Conservation (phyloP, 2,113 vertebrate genomes). For the Taxidea taxus region DNA sequence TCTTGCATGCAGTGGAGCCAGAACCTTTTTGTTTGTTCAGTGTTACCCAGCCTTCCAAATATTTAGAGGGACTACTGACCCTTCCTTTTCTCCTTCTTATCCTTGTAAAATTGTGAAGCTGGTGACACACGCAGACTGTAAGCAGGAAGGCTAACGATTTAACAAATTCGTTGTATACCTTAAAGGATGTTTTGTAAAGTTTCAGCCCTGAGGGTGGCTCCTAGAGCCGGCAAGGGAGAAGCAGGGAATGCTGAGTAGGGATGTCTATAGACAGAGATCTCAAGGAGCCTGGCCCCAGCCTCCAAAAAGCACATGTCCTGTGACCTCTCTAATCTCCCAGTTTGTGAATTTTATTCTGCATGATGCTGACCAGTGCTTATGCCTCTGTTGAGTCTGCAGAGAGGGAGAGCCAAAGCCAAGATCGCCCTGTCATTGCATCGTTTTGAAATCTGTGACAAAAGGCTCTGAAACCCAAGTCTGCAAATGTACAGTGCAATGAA, state of each 20-base stretch:
- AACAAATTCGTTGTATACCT: neutral
- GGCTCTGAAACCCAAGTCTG: neutral
- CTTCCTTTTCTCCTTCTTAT: neutral
- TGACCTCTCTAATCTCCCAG: neutral
- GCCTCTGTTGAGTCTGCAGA: neutral
- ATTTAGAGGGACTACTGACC: neutral
- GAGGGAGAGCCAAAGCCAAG: neutral
- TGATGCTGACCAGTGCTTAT: neutral
- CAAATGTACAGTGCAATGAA: neutral
- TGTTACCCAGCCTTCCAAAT: neutral
- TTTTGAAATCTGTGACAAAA: neutral
- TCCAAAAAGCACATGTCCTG: neutral
- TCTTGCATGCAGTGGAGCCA: fast-evolving
- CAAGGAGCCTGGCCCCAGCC: neutral
- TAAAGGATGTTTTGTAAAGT: neutral
- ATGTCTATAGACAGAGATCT: neutral
- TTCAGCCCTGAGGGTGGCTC: neutral
- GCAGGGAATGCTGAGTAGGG: neutral
- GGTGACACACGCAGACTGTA: neutral
- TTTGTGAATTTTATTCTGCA: neutral
- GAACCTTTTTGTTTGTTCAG: neutral
- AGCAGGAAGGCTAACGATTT: neutral
- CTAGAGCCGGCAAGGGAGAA: neutral
- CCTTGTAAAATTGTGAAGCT: neutral
- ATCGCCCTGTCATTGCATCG: fast-evolving